A percentile compares a stretch with the other conserved stretches of the same genome.
Conservation (phyloP, 2,113 vertebrate genomes). For the Indicator maculatus region DNA sequence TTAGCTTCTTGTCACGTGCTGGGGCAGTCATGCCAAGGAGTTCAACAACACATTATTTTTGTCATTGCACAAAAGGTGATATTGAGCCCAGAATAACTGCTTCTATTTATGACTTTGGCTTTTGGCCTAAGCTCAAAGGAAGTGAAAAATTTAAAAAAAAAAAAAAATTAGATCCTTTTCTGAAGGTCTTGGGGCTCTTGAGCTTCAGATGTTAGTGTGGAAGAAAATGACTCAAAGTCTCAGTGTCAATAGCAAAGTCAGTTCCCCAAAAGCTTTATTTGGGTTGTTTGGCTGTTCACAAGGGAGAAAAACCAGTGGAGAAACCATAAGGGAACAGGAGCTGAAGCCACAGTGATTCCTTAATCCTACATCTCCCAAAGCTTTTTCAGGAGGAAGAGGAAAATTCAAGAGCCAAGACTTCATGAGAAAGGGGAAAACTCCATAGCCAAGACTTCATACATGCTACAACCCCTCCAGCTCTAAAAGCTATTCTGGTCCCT, state of each 20-base stretch:
- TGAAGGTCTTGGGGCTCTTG: slow-evolving; percentile 35
- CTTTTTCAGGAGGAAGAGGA: slow-evolving; percentile 7
- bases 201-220: slow-evolving; percentile 13
- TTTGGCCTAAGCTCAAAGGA: slow-evolving; percentile 64
- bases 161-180: slow-evolving; percentile 7
- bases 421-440: background rate
- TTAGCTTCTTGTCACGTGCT: slow-evolving; percentile 61
- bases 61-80: slow-evolving; percentile 67
- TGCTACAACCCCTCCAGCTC: background rate
- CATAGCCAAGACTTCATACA: background rate
- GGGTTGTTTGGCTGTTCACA: background rate
- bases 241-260: background rate
- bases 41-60: slow-evolving; percentile 66
- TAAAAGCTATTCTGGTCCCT: background rate
- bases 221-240: background rate
- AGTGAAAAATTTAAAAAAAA: background rate
- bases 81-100: slow-evolving; percentile 51
- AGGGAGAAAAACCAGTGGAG: background rate
- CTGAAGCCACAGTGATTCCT: background rate
- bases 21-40: slow-evolving; percentile 41
- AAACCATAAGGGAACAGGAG: background rate
- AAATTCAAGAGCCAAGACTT: background rate
- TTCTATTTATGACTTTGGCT: slow-evolving; percentile 62
- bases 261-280: background rate
- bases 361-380: background rate